Base-by-base conservation (phyloP, 2,113 vertebrate genomes). In the Caranx ignobilis region DNA sequence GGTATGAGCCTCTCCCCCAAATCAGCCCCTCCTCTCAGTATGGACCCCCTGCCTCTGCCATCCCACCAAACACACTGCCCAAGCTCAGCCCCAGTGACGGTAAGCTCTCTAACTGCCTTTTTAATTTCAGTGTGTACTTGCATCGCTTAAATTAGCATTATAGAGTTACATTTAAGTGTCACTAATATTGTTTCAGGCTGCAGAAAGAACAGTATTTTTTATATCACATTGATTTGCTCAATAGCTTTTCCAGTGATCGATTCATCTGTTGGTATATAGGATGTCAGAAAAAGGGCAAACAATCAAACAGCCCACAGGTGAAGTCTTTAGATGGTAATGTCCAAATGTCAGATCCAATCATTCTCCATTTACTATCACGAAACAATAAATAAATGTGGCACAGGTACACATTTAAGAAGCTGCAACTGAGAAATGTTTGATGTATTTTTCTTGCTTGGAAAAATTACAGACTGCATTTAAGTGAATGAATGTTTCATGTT, bases 21-120 rank as follows among this genome's bases (percentile, higher is more conserved):
- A 94, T 96, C 71, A 96, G 95, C 41, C 95, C 96, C 2, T 94
- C 96, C 0, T 92, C 96, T 1, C 97, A 96, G 89, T 97, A 97
- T 10, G 94, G 94, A 2, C 96, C 96, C 1, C 91, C 95, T 0
- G 93, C 87, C 34, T 91, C 96, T 0, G 85, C 89, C 48, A 81
- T 95, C 18, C 91, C 95, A 13, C 96, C 97, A 31, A 95, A 94
- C 68, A 83, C 94, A 6, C 96, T 97, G 70, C 92, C 97, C 78
- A 98, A 97, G 92, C 95, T 96, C 75, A 88, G 88, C 11, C 96
- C 96, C 19, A 70, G 86, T 48, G 97, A 99, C 81, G 96, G 98
- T 99, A 94, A 91, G 95, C 7, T 41, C n/a, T 65, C 37, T n/a
- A 54, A 67, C 16, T 13, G 50, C 26, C 34, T 62, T 26, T 78